Base-by-base conservation (phyloP, 2,888 invertebrate species). In the Meandrusa payeni region DNA sequence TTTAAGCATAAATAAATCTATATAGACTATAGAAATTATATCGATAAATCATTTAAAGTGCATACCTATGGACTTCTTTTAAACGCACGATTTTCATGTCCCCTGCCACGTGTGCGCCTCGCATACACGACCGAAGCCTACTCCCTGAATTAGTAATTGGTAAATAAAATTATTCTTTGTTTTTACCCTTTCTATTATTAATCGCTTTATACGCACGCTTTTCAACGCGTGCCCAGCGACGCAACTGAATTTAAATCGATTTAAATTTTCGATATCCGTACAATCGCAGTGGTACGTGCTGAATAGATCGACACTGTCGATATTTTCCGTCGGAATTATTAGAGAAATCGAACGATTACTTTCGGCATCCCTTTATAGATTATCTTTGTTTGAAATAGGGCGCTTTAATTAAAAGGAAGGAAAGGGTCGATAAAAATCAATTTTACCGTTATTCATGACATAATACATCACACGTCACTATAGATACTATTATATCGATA, bases 71-170 rank as follows among this genome's bases (percentile, higher is more conserved):
- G 51, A 42, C 59, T 63, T 58, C 57, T 68, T 68, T 67, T 22
- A 59, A 66, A 72, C 62, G 69, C 86, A 87, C 86, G 86, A 86
- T 79, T 82, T 79, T 73, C 80, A 78, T 86, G 86, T 86, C 69
- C 54, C 55, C 67, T 69, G 83, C 86, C 86, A 87, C 86, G 86
- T 85, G 86, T 81, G 69, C 68, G 61, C 67, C 62, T 72, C 65
- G 51, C 62, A 70, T 71, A 87, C 86, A 87, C 86, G 86, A 87
- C 85, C 52, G 46, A 49, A 57, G 64, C 57, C 59, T 66, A 71
- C 77, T 74, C 70, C 74, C 76, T 77, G 86, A 81, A 87, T 87
- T 71, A 70, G 48, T 72, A 66, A 83, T 79, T 65, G 76, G 71
- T 67, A 65, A 69, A 75, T 74, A 69, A 76, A 76, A 77, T 68